Evolutionary conservation across 2,113 vertebrate genomes (phyloP).

Genomic region (Cebus imitator): DNA sequence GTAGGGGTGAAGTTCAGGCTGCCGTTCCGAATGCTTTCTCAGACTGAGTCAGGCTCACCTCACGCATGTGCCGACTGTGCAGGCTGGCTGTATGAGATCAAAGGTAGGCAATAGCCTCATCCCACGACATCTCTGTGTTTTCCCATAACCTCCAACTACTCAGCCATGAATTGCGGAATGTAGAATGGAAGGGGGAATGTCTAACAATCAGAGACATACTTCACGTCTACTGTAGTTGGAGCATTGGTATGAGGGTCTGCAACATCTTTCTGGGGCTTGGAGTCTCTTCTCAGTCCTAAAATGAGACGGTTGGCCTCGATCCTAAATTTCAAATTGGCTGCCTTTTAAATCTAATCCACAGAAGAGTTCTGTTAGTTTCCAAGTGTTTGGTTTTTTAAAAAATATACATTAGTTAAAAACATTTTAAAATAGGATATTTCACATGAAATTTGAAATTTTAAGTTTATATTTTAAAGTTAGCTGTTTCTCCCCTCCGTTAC

Average conservation of each 20-base stretch:
- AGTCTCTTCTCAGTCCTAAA: constrained; percentile 19
- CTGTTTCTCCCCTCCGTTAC: not conserved
- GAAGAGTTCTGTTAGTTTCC: not conserved
- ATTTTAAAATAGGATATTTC: not conserved
- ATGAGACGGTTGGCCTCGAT: not conserved
- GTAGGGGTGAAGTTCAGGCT: not conserved
- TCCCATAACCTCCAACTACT: not conserved
- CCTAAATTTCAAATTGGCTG: not conserved
- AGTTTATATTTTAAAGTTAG: constrained; percentile 28
- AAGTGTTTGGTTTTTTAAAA: not conserved
- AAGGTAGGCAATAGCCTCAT: fast-evolving
- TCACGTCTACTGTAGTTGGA: not conserved
- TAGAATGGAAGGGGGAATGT: not conserved
- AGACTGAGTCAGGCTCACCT: not conserved
- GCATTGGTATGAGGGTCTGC: not conserved
- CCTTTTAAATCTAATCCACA: not conserved
- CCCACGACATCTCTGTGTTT: not conserved
- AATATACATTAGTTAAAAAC: not conserved
- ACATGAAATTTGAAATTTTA: not conserved
- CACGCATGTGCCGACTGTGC: fast-evolving
- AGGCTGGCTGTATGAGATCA: not conserved
- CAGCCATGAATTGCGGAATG: not conserved
- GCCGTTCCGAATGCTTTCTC: not conserved
- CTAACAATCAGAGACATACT: not conserved
- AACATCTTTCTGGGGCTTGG: not conserved